A percentile compares a stretch with the other conserved stretches of the same genome.
These are phyloP conservation scores for Habrosyne pyritoides DNA, from an alignment of 2,888 invertebrate species.

Conservation along the genomic window DNA sequence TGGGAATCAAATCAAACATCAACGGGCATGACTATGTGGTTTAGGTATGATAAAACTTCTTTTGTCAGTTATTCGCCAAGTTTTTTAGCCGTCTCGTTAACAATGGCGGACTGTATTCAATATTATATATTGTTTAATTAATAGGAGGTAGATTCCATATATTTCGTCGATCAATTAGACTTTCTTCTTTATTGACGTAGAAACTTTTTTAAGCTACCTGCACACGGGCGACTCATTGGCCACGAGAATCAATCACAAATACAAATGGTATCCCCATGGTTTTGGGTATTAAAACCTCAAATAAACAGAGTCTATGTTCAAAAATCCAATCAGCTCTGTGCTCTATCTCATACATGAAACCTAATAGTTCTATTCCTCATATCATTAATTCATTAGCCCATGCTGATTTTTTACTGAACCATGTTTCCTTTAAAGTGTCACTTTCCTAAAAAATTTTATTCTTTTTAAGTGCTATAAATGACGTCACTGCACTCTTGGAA, in stretches of 20 bases:
- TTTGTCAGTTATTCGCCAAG: slow-evolving; percentile 25
- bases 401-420: neutral
- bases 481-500: no score
- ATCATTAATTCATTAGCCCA: neutral
- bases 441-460: no score
- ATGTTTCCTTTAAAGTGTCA: neutral
- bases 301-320: no score
- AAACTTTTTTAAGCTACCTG: neutral
- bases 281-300: neutral
- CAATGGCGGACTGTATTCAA: slow-evolving; percentile 16
- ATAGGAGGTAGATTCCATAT: slow-evolving; percentile 10
- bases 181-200: neutral
- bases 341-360: no score
- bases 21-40: slow-evolving; percentile 31
- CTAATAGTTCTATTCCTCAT: neutral
- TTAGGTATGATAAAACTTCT: slow-evolving; percentile 19
- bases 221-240: neutral
- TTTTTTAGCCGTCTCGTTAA: slow-evolving; percentile 18
- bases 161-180: neutral
- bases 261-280: neutral
- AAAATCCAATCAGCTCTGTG: no score
- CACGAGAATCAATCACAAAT: neutral
- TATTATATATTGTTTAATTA: slow-evolving; percentile 15
- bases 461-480: no score
- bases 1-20: slow-evolving; percentile 31